phyloP scores from a whole-genome alignment of 2,113 vertebrate species.

The Upupa epops region DNA sequence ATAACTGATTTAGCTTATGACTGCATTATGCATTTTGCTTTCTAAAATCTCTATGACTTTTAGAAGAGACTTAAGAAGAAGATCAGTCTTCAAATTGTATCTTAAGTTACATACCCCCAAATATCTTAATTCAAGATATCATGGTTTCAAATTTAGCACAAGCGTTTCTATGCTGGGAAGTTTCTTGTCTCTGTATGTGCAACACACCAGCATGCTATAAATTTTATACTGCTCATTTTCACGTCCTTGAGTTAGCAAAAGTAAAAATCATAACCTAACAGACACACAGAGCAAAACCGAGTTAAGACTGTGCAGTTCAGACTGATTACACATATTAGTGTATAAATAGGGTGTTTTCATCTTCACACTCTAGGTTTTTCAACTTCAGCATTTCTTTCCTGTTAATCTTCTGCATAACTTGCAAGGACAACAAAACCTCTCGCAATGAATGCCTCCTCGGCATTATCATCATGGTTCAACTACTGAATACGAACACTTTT shows the following conservation, averaged over 20 bases:
- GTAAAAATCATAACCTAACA: not conserved
- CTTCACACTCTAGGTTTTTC: not conserved
- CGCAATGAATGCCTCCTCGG: not conserved
- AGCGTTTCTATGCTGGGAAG: not conserved
- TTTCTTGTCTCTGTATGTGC: not conserved
- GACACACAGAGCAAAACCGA: not conserved
- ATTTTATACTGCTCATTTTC: not conserved
- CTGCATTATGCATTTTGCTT: not conserved
- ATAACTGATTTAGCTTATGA: not conserved
- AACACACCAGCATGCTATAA: not conserved
- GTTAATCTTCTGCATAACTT: not conserved
- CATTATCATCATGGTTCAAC: not conserved
- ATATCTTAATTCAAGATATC: not conserved
- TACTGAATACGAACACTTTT: not conserved
- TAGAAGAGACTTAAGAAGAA: not conserved
- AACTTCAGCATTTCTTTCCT: not conserved
- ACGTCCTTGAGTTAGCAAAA: not conserved
- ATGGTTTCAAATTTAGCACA: not conserved
- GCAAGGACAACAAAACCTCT: not conserved
- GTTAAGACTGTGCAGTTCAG: not conserved
- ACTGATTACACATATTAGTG: accelerated
- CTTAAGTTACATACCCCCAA: not conserved
- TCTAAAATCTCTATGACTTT: not conserved
- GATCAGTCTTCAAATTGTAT: not conserved
- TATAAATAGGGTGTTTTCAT: not conserved